These are phyloP conservation scores for Mustela nigripes DNA, from an alignment of 2,113 vertebrate species.

Conservation along the genomic window DNA sequence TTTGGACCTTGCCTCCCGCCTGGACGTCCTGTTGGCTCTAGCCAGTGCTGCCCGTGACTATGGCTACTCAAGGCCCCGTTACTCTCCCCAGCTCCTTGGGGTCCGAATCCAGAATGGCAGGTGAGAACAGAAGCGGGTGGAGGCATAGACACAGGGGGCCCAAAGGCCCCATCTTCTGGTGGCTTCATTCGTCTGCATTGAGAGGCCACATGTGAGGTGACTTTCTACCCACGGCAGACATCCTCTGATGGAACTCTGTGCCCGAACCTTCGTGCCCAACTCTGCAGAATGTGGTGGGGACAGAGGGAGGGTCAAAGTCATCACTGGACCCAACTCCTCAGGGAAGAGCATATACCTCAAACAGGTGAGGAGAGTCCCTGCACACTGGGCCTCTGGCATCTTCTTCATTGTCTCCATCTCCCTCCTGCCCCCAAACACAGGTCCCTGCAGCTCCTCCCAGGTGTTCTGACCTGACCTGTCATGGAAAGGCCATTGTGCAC, in stretches of 20 bases:
- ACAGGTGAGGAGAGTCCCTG: constrained; percentile 86
- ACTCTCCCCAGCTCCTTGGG: constrained; percentile 75
- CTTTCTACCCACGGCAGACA: constrained; percentile 89
- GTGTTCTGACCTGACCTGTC: neutral
- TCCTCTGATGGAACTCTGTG: constrained; percentile 95
- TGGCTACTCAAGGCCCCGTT: constrained; percentile 91
- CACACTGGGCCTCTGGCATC: neutral
- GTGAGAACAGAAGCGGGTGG: constrained; percentile 76
- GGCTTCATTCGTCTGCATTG: neutral
- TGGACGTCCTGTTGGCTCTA: constrained; percentile 96
- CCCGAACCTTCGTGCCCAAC: constrained; percentile 95
- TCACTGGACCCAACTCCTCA: constrained; percentile 98
- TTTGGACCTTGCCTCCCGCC: constrained; percentile 92
- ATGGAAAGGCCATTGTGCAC: neutral
- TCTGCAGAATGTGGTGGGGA: constrained; percentile 90
- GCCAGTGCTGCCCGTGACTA: constrained; percentile 94
- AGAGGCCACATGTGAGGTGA: neutral
- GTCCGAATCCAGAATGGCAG: constrained; percentile 89
- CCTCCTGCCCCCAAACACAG: too few relatives aligned
- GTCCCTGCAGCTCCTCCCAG: neutral
- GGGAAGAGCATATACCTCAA: constrained; percentile 98
- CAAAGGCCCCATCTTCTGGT: neutral
- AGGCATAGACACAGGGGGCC: neutral
- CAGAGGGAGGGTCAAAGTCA: constrained; percentile 92
- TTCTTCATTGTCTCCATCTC: neutral